A percentile compares a stretch with the other conserved stretches of the same genome.
Conservation (phyloP, 2,888 invertebrate genomes). For the Griposia aprilina region DNA sequence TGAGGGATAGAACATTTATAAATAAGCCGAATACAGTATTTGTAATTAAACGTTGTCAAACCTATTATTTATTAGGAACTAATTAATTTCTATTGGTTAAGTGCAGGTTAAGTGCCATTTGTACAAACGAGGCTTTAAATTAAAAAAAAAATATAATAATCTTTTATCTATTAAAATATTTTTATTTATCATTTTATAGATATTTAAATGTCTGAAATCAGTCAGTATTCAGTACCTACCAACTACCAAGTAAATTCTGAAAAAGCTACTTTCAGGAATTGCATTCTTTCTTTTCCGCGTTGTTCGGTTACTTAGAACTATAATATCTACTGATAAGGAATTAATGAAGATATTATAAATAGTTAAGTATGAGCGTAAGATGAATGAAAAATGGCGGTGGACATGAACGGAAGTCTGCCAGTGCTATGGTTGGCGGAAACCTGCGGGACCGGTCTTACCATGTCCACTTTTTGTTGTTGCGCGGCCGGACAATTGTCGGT, state of each 20-base stretch:
- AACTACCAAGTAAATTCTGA: not conserved
- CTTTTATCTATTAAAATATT: not conserved
- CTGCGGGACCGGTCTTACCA: slow-evolving; percentile 82
- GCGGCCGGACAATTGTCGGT: slow-evolving; percentile 64
- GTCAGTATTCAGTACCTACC: not conserved
- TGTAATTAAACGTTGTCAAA: not conserved
- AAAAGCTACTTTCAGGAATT: not conserved
- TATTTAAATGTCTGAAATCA: not conserved
- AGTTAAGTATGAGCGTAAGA: slow-evolving; percentile 22
- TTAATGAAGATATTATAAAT: slow-evolving; percentile 7
- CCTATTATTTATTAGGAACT: not conserved
- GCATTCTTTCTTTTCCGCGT: not conserved
- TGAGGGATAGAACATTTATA: not conserved
- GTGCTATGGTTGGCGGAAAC: slow-evolving; percentile 71
- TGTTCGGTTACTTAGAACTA: not conserved
- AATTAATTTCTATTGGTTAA: not conserved
- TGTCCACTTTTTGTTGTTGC: slow-evolving; percentile 78
- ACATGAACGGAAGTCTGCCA: slow-evolving; percentile 67
- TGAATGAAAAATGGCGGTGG: slow-evolving; percentile 76
- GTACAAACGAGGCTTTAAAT: not conserved
- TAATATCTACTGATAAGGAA: slow-evolving; percentile 3
- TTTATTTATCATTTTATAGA: not conserved
- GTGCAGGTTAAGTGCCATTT: not conserved
- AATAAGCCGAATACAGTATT: too few relatives aligned
- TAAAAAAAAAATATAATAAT: too few relatives aligned